Base-by-base conservation (phyloP, 2,888 invertebrate genomes). In the Oscheius myriophilus region DNA sequence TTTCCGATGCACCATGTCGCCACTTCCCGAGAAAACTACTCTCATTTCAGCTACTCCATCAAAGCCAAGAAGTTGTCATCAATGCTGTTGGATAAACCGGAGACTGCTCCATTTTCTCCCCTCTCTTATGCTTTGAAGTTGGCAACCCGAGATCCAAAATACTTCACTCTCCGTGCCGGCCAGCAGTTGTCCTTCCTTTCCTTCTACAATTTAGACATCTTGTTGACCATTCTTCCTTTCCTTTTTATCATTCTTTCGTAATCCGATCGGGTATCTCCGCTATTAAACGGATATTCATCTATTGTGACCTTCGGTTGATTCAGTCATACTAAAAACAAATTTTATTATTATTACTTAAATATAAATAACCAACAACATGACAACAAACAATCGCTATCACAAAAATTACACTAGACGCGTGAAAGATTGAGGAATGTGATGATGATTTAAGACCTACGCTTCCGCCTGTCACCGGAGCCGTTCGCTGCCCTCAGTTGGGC, bases 51-150 rank as follows among this genome's bases (percentile, higher is more conserved):
- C 39, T 84, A 81, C 55, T 39, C 75, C 14, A 26, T 59, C 21
- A 78, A 78, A 54, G 83, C 83, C 16, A 66, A 67, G 39, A 77
- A 78, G 45, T 67, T 84, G 16, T 79, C 84, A 0, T 65, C 73
- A 12, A 85, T 85, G 85, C 67, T 85, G n/a, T 54, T 66, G 6
- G 85, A 84, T 67, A 76, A 79, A 49, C 82, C 79, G 23, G 69
- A 72, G 14, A 54, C 55, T 7, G 70, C 71, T 26, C 73, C 72
- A 3, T 73, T 72, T 52, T 71, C 73, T 2, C 67, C 79, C 6
- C 73, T 83, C 16, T 65, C 75, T 33, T 75, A 84, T 67, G 72
- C 77, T 6, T 70, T 85, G 26, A 83, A 80, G 67, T 65, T 85
- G 42, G 82, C 85, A 0, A 76, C 72, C 9, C 61, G 71, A 54